Evolutionary conservation across 2,797 vertebrate genomes (phyloP), one percentile per base, ranked within the genome.

Genomic region (Sebastes nivosus): DNA sequence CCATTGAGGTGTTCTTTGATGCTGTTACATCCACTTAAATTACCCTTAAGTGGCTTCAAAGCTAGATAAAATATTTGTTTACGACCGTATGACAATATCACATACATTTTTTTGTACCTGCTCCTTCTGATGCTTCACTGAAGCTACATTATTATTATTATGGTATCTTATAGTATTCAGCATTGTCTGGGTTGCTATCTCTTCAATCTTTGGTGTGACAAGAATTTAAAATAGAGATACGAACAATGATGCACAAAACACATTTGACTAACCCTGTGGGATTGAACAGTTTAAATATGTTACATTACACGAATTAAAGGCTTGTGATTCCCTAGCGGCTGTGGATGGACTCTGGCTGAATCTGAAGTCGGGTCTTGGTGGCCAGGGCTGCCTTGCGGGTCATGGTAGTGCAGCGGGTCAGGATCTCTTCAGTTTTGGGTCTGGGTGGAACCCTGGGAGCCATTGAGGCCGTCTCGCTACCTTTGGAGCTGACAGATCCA

Each of bases 81-180:
- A 83, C 16, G 54, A 65, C 13, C 29, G 54, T 8, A 5, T 42
- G 27, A 83, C 20, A 66, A 64, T 32, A 29, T 67, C 38, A 78
- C n/a, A 24, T 64, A 36, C 18, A 30, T 69, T 29, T 77, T 75
- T 10, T 27, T 52, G 11, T 14, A 36, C n/a, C 2, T n/a, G 13
- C 30, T 68, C 5, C 27, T 24, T 46, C 6, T 32, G 14, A 27
- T 3, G 88, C 93, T 94, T 94, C 92, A 92, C 42, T 91, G 92
- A 94, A 94, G 92, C 91, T 92, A 93, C 88, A 16, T 64, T 57
- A 7, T 64, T 63, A 16, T 54, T 68, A 5, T 70, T n/a, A 14
- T 27, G 6, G 18, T 14, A 22, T 32, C 16, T 59, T n/a, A 50
- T 29, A 3, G 16, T 32, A 60, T 60, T 42, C 34, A 61, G 14